Conservation (phyloP, 2,797 vertebrate species). For the Potorous gilbertii region DNA sequence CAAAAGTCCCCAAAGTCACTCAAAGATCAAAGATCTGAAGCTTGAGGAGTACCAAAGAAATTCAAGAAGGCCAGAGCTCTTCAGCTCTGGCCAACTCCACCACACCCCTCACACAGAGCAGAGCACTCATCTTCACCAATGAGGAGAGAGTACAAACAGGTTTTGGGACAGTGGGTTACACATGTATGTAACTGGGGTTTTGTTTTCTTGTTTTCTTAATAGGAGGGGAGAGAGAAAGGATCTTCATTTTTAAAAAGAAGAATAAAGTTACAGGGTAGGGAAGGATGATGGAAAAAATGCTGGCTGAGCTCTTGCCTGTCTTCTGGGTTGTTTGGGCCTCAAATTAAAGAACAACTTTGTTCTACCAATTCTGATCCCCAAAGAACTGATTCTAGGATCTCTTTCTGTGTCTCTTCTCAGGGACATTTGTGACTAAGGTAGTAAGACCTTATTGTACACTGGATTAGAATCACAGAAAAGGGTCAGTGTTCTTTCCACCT, state of each 20-base stretch:
- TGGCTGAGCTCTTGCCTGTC: background rate
- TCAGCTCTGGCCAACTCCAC: background rate
- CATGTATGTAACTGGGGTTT: background rate
- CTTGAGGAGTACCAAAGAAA: background rate
- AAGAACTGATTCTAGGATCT: background rate
- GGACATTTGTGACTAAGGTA: background rate
- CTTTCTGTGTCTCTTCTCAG: background rate
- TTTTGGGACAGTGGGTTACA: background rate
- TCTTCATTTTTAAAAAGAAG: background rate
- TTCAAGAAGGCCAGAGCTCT: background rate
- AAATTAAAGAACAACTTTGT: background rate
- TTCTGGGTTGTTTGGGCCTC: background rate
- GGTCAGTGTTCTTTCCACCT: background rate
- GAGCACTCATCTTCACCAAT: background rate
- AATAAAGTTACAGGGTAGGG: background rate
- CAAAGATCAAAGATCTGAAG: background rate
- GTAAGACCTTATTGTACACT: background rate
- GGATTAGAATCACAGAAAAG: background rate
- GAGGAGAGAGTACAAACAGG: background rate
- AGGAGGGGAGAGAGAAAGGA: background rate
- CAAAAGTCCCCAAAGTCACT: background rate
- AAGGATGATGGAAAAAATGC: background rate
- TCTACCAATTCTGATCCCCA: background rate
- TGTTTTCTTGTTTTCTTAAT: background rate
- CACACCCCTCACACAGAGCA: background rate